Evolutionary conservation across 2,797 vertebrate species (phyloP), one percentile per base, ranked within the genome.

Genomic region (Tragopan temminckii): DNA sequence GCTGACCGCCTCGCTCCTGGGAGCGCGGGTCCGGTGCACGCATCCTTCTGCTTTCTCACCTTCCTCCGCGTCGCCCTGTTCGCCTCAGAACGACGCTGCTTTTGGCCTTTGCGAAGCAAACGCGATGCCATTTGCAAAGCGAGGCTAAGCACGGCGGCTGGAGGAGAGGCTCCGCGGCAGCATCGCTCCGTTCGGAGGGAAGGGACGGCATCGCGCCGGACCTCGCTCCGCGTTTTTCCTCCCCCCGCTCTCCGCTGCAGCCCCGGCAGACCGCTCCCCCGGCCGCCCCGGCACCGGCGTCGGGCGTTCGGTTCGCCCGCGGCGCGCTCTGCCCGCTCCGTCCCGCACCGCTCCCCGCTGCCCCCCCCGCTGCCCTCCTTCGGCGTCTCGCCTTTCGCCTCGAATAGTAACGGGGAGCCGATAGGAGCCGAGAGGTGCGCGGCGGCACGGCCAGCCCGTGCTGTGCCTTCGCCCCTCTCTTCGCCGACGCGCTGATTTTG

Each of bases 311-410:
- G 50, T 29, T 29, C 24, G 23, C 24, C 25, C 27, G 50, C 27
- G 17, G 15, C 50, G 50, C 27, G 9, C 50, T 43, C 23, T 40
- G 31, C 7, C 80, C 10, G 24, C 15, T 74, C 33, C 27, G 35
- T 72, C 85, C 45, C 29, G 33, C 9, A 62, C 76, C 38, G 20
- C 75, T 77, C 57, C n/a, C 63, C n/a, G 18, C 75, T 74, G 53
- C 35, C 59, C 29, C 55, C 58, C 77, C 68, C 61, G 35, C 72
- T 90, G 86, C 84, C 84, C 92, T 94, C 63, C 58, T 84, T 90
- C 84, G 93, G 31, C 87, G 91, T 82, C 79, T 92, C 77, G 45
- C 71, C 1, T 94, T 92, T 93, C 94, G 83, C 55, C 19, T 79
- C 3, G 19, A 12, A 46, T 15, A 85, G 84, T 77, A 77, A 46